Percentiles rank a stretch among this genome's conserved stretches.
Conservation (phyloP, 2,797 vertebrate genomes). For the Salmo trutta region DNA sequence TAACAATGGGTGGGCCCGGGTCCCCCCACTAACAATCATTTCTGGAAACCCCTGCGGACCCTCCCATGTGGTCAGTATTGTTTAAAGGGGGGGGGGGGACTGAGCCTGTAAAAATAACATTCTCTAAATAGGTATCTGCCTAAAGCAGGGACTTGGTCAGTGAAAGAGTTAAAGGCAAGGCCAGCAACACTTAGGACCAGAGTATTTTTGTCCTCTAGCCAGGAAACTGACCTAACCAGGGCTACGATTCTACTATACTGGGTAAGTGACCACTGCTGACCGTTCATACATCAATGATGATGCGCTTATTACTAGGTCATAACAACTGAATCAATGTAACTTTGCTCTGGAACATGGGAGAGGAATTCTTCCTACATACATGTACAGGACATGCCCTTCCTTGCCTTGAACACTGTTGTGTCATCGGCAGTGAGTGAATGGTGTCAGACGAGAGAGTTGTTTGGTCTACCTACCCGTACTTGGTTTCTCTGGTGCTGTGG, state of each 20-base stretch:
- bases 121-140: conserved; percentile 58
- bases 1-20: conserved; percentile 62
- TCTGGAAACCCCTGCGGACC: conserved; percentile 66
- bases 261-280: background rate
- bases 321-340: background rate
- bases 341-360: background rate
- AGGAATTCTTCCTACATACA: background rate
- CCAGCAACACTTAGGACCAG: conserved; percentile 18
- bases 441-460: background rate
- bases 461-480: background rate
- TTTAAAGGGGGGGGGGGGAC: conserved; percentile 29
- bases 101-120: conserved; percentile 44
- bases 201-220: background rate
- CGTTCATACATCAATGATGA: background rate
- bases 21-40: conserved; percentile 67
- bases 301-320: background rate
- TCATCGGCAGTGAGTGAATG: too few relatives aligned
- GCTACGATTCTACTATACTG: background rate
- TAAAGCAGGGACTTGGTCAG: conserved; percentile 56
- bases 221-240: background rate
- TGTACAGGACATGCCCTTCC: background rate
- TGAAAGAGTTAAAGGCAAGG: conserved; percentile 54
- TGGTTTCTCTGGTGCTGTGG: conserved; percentile 1
- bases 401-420: background rate
- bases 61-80: conserved; percentile 65